A percentile compares a stretch with the other conserved stretches of the same genome.
Evolutionary conservation across 1,140 invertebrate genomes (phyloP).

Genomic region (Drosophila sproati): DNA sequence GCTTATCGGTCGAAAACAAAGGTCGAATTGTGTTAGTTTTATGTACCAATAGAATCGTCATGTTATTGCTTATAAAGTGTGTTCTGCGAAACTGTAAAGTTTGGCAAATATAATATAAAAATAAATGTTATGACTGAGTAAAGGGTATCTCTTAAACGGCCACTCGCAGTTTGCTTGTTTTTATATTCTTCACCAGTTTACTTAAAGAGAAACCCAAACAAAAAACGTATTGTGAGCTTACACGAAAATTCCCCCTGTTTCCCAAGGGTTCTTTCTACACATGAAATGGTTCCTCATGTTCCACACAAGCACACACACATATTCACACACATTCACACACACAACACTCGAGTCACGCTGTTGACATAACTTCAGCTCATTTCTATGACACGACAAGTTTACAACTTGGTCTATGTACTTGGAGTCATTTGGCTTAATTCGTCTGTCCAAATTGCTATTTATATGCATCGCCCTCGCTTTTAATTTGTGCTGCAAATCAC

Average conservation of each 20-base stretch:
- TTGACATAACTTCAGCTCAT: constrained; percentile 70
- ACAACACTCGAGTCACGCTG: constrained; percentile 65
- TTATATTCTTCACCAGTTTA: too few relatives aligned
- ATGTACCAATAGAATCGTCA: too few relatives aligned
- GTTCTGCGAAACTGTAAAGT: too few relatives aligned
- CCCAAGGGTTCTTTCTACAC: constrained; percentile 3
- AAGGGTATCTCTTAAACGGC: too few relatives aligned
- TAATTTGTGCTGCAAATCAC: constrained; percentile 80
- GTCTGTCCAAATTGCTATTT: constrained; percentile 80
- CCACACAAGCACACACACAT: background rate
- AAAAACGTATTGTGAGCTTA: background rate
- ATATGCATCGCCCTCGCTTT: constrained; percentile 81
- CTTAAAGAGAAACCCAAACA: too few relatives aligned
- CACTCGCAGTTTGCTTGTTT: too few relatives aligned
- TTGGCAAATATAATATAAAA: too few relatives aligned
- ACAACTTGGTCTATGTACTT: constrained; percentile 43
- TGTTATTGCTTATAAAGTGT: too few relatives aligned
- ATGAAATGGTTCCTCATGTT: constrained; percentile 9
- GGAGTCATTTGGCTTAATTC: constrained; percentile 78
- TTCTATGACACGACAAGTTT: constrained; percentile 64
- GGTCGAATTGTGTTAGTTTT: too few relatives aligned
- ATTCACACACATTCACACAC: background rate
- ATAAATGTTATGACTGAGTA: too few relatives aligned
- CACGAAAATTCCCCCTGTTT: constrained; percentile 8
- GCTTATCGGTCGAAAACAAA: too few relatives aligned